These are phyloP conservation scores for Eueides isabella DNA, from an alignment of 1,140 invertebrate species.

Conservation along the genomic window DNA sequence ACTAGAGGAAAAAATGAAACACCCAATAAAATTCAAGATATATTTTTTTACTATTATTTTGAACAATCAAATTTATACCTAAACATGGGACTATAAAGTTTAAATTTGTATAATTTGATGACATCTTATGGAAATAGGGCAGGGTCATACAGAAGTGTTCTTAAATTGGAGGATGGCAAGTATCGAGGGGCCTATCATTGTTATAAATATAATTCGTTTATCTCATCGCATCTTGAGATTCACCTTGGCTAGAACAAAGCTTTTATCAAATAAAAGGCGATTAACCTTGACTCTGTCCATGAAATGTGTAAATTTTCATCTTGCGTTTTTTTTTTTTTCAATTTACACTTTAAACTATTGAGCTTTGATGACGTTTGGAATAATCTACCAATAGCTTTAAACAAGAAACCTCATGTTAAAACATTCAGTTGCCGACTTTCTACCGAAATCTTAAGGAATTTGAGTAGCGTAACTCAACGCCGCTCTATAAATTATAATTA, in stretches of 20 bases:
- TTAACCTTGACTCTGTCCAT: neutral
- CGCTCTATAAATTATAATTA: no score
- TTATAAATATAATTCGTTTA: slow-evolving; percentile 44
- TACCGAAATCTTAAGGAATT: no score
- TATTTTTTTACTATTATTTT: neutral
- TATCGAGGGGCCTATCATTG: slow-evolving; percentile 45
- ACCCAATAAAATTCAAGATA: no score
- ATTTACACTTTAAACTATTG: no score
- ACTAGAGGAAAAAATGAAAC: no score
- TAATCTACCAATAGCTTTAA: no score
- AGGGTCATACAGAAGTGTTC: slow-evolving; percentile 39
- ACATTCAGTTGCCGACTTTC: no score
- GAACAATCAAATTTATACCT: neutral
- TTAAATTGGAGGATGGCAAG: slow-evolving; percentile 35
- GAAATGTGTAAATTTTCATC: no score
- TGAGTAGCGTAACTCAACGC: no score
- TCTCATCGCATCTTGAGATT: slow-evolving; percentile 33
- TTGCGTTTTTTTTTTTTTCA: neutral
- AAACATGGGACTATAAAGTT: neutral
- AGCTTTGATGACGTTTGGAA: no score
- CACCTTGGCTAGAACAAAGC: slow-evolving; percentile 33
- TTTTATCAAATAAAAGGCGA: slow-evolving; percentile 22
- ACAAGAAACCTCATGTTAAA: no score
- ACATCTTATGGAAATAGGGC: slow-evolving; percentile 41
- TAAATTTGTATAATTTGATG: neutral